Evolutionary conservation across 2,113 vertebrate genomes (phyloP).

Genomic region (Poeciliopsis turrubarensis): DNA sequence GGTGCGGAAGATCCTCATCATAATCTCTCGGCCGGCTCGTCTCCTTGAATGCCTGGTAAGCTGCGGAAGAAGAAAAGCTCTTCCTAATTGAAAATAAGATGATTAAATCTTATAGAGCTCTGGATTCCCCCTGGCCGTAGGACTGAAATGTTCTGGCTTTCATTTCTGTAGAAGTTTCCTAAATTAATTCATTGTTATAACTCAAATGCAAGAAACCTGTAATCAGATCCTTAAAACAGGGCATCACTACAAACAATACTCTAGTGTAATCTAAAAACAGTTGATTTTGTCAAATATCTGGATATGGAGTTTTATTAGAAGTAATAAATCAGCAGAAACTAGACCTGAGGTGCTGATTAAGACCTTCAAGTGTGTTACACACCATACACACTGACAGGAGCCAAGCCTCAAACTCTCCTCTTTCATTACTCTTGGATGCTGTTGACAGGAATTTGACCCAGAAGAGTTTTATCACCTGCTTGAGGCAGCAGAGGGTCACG

Average conservation of each 20-base stretch:
- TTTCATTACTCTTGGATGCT: constrained; percentile 19
- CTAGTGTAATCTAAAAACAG: not conserved
- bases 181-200: too few relatives aligned
- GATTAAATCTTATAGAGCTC: not conserved
- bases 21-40: constrained; percentile 93
- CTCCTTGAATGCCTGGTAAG: constrained; percentile 95
- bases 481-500: constrained; percentile 95
- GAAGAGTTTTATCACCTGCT: constrained; percentile 97
- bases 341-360: not conserved
- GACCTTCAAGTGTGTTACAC: not conserved
- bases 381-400: not conserved
- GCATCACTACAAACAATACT: too few relatives aligned
- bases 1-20: constrained; percentile 93
- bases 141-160: constrained; percentile 6
- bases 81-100: constrained; percentile 33
- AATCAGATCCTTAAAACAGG: too few relatives aligned
- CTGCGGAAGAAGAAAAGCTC: constrained; percentile 13
- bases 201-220: too few relatives aligned
- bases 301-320: not conserved
- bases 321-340: not conserved
- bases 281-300: not conserved
- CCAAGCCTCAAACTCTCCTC: not conserved
- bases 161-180: too few relatives aligned
- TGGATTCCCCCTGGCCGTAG: not conserved
- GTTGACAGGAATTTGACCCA: constrained; percentile 91